Evolutionary conservation across 2,797 vertebrate genomes (phyloP).

Genomic region (Spea hammondii): DNA sequence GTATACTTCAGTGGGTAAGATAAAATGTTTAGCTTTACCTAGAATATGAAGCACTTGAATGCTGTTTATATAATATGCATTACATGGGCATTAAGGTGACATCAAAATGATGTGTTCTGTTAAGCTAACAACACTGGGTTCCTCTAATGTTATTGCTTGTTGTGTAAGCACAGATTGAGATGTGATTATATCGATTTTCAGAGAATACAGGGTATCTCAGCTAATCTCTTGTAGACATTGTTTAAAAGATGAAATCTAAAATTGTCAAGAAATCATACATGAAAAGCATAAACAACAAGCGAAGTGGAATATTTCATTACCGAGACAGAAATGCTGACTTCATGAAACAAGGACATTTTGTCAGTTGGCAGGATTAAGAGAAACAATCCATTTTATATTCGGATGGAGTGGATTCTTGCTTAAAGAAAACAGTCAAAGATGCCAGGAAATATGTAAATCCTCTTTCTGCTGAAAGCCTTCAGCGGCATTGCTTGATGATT

Average conservation of each 20-base stretch:
- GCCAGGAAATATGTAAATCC: constrained; percentile 39
- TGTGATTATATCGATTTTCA: constrained; percentile 23
- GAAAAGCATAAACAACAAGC: background rate
- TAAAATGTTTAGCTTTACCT: too few relatives aligned
- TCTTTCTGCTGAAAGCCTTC: constrained; percentile 23
- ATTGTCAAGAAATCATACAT: constrained; percentile 3
- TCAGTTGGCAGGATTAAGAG: constrained; percentile 28
- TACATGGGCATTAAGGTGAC: too few relatives aligned
- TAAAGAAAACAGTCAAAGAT: constrained; percentile 20
- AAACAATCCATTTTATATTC: constrained; percentile 28
- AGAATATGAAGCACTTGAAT: too few relatives aligned
- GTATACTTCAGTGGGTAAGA: too few relatives aligned
- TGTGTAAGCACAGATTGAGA: constrained; percentile 7
- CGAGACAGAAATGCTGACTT: constrained; percentile 13
- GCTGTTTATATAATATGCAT: too few relatives aligned
- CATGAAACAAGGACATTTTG: constrained; percentile 11
- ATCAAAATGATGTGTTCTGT: background rate
- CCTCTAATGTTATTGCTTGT: constrained; percentile 14
- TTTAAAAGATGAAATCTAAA: constrained; percentile 1
- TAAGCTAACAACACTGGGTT: background rate
- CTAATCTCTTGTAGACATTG: constrained; percentile 12
- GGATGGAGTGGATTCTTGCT: constrained; percentile 24
- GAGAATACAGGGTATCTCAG: constrained; percentile 2
- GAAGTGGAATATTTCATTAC: constrained; percentile 6
- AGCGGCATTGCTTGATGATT: constrained; percentile 9